Evolutionary conservation across 2,888 invertebrate species (phyloP), one percentile per base, ranked within the genome.

Genomic region (Zygogramma bicolorata): DNA sequence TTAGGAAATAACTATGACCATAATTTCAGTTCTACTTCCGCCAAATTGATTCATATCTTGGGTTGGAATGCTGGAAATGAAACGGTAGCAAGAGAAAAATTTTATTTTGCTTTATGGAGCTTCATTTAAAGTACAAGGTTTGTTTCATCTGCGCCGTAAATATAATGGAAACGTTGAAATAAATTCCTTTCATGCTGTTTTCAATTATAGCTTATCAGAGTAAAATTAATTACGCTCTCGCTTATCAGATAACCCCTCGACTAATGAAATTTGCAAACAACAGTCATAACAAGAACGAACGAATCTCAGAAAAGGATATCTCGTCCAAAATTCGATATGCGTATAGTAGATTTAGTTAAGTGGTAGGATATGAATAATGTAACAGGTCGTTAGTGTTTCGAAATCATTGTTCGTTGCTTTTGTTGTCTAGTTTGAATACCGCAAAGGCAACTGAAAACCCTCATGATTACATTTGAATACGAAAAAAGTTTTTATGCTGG

Each of bases 341-440:
- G 81, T 80, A 74, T 76, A 80, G 80, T 81, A 80, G 82, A 82
- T 83, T 81, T 81, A 80, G 82, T 82, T 82, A 83, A 83, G 83
- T 82, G 81, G 79, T 79, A 75, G 75, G 81, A 80, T 82, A 83
- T 82, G 83, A 83, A 84, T 84, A 84, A 83, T 83, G 83, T 82
- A 83, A 82, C 80, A 84, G 82, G 82, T 83, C 81, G 82, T 83
- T 83, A 82, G 82, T 81, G 82, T 78, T 82, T 73, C 77, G 76
- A 75, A 81, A 81, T 81, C 81, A 81, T 81, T 82, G 80, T 81
- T 75, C 75, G 73, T 74, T 72, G 71, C 75, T 79, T 80, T 77
- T 78, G 75, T 75, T 67, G 68, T 63, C 61, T 71, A 68, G 65
- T 70, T 68, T 67, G 74, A 70, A 70, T 58, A 71, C 74, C 75